Conservation (phyloP, 2,888 invertebrate genomes). For the Drosophila ezoana region DNA sequence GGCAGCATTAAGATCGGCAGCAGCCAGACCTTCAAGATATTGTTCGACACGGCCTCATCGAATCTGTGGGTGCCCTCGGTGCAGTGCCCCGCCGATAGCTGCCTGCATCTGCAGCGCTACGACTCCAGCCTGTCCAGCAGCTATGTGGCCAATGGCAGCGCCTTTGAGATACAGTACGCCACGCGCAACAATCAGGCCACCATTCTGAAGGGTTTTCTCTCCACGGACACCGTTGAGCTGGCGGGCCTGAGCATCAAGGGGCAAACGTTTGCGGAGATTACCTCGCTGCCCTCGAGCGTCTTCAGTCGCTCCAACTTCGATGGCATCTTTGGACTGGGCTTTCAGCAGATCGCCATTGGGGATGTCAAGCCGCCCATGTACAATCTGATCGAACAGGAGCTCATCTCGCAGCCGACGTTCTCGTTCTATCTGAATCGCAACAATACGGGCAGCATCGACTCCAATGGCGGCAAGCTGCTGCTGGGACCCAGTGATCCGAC, state of each 20-base stretch:
- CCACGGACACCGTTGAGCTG: conserved; percentile 86
- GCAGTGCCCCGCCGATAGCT: conserved; percentile 87
- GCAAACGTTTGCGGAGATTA: conserved; percentile 96
- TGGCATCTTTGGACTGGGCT: conserved; percentile 97
- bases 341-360: conserved; percentile 93
- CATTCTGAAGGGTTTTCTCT: conserved; percentile 52
- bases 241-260: conserved; percentile 89
- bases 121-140: conserved; percentile 92
- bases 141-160: conserved; percentile 93
- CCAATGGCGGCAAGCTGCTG: conserved; percentile 92
- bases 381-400: conserved; percentile 92
- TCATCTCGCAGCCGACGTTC: conserved; percentile 90
- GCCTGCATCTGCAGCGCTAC: conserved; percentile 88
- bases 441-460: conserved; percentile 86
- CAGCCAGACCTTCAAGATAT: conserved; percentile 94
- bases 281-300: conserved; percentile 91
- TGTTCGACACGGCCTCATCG: conserved; percentile 91
- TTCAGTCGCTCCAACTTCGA: conserved; percentile 99
- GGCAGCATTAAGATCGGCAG: conserved; percentile 93
- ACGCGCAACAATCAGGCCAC: conserved; percentile 84
- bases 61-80: conserved; percentile 89
- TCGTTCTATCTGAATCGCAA: conserved; percentile 95
- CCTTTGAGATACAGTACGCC: conserved; percentile 96
- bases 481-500: conserved; percentile 96
- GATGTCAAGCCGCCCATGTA: conserved; percentile 95